A percentile compares a stretch with the other conserved stretches of the same genome.
These are phyloP conservation scores for Trichosurus vulpecula DNA, from an alignment of 2,797 vertebrate genomes.

Conservation along the genomic window DNA sequence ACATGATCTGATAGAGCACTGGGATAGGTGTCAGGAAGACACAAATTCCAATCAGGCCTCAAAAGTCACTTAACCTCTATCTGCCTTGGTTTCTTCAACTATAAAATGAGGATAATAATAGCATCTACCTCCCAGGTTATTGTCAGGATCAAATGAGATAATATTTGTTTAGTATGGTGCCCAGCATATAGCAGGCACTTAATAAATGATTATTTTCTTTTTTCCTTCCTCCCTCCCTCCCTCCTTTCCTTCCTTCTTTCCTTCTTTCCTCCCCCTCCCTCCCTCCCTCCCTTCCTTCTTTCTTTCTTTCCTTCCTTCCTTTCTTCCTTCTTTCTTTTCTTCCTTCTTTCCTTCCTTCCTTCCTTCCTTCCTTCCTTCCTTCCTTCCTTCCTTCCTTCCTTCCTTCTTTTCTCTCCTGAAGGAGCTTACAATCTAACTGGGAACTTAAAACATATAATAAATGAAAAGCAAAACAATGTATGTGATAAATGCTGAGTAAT, in stretches of 20 bases:
- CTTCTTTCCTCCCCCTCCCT: too few species aligned
- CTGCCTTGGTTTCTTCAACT: background rate
- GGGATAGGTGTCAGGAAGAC: background rate
- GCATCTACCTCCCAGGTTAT: background rate
- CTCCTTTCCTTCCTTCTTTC: too few species aligned
- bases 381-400: too few species aligned
- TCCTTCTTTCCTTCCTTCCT: too few species aligned
- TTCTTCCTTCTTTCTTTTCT: too few species aligned
- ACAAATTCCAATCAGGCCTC: too few species aligned
- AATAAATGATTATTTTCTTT: background rate
- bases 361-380: too few species aligned
- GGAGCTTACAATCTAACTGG: background rate
- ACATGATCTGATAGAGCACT: background rate
- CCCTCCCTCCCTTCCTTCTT: too few species aligned
- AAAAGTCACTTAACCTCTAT: background rate
- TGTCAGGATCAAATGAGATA: background rate
- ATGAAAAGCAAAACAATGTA: background rate
- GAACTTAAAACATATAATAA: background rate
- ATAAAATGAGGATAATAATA: background rate
- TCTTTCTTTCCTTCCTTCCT: too few species aligned
- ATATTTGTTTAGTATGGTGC: background rate
- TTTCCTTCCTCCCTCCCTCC: background rate
- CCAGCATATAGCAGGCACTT: background rate
- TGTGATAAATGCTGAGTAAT: background rate
- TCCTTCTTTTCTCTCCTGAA: background rate